Conservation (phyloP, 2,888 invertebrate species). For the Syritta pipiens region DNA sequence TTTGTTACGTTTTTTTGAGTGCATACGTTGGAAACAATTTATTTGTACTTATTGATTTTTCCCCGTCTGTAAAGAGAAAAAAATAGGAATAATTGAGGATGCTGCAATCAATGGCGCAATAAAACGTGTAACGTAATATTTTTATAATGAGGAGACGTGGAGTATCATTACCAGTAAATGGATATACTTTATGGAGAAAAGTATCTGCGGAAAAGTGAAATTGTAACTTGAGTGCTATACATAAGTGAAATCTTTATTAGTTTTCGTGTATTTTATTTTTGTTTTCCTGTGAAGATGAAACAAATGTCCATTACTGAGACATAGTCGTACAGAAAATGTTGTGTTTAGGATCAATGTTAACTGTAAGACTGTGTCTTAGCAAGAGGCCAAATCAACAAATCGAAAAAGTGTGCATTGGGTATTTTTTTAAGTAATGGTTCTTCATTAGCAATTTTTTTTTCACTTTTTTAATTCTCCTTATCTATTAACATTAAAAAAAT, state of each 20-base stretch:
- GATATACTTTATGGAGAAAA: no score
- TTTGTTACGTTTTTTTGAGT: background rate
- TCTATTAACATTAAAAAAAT: no score
- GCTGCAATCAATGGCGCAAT: slow-evolving; percentile 12
- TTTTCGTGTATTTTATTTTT: no score
- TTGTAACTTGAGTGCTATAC: background rate
- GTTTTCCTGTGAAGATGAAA: no score
- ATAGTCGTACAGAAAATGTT: slow-evolving; percentile 80
- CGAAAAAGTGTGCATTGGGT: no score
- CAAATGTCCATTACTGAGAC: slow-evolving; percentile 77
- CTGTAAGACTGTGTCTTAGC: slow-evolving; percentile 80
- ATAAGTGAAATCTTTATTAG: no score
- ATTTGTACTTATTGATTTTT: slow-evolving; percentile 44
- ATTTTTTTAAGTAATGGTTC: no score
- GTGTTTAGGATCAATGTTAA: slow-evolving; percentile 80
- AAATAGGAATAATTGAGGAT: slow-evolving; percentile 21
- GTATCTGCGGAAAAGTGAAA: background rate
- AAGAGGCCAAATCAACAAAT: slow-evolving; percentile 73
- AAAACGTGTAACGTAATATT: slow-evolving; percentile 17
- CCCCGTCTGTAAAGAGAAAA: background rate
- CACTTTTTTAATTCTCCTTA: no score
- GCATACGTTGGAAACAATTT: slow-evolving; percentile 19
- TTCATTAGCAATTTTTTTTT: no score
- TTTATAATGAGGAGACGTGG: background rate
- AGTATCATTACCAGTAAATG: slow-evolving; percentile 5